These are phyloP conservation scores for Sisyra terminalis DNA, from an alignment of 2,888 invertebrate genomes.

Conservation along the genomic window DNA sequence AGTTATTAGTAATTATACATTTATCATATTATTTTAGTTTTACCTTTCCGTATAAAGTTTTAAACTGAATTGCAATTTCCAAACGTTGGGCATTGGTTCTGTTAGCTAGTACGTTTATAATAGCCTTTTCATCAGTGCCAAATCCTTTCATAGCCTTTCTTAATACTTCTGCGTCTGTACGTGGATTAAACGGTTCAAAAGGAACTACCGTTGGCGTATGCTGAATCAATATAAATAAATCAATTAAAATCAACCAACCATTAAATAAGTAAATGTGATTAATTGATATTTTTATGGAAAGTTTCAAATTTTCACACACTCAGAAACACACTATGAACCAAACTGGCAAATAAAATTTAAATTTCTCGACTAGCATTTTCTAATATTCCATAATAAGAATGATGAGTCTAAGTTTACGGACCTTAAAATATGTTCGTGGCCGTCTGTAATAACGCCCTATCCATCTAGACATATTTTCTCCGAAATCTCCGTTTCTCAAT, in stretches of 20 bases:
- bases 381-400: not conserved
- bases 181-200: slow-evolving; percentile 60
- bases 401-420: slow-evolving; percentile 1
- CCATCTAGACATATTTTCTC: slow-evolving; percentile 7
- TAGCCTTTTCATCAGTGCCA: slow-evolving; percentile 80
- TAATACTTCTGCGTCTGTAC: slow-evolving; percentile 61
- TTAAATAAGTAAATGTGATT: too few relatives aligned
- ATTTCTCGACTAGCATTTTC: not conserved
- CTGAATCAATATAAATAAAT: slow-evolving; percentile 26
- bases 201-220: slow-evolving; percentile 61
- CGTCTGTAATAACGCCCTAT: slow-evolving; percentile 4
- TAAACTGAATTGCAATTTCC: slow-evolving; percentile 65
- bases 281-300: not conserved
- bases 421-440: slow-evolving; percentile 7
- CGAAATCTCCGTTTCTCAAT: slow-evolving; percentile 6
- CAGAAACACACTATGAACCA: not conserved
- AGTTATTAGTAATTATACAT: not conserved
- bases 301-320: not conserved
- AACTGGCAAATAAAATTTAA: too few relatives aligned
- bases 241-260: slow-evolving; percentile 9
- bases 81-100: slow-evolving; percentile 76
- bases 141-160: slow-evolving; percentile 88
- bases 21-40: slow-evolving; percentile 8
- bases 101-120: slow-evolving; percentile 68
- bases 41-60: slow-evolving; percentile 77